These are phyloP conservation scores for Xanthostigma xanthostigma DNA, from an alignment of 2,888 invertebrate species.

Conservation along the genomic window DNA sequence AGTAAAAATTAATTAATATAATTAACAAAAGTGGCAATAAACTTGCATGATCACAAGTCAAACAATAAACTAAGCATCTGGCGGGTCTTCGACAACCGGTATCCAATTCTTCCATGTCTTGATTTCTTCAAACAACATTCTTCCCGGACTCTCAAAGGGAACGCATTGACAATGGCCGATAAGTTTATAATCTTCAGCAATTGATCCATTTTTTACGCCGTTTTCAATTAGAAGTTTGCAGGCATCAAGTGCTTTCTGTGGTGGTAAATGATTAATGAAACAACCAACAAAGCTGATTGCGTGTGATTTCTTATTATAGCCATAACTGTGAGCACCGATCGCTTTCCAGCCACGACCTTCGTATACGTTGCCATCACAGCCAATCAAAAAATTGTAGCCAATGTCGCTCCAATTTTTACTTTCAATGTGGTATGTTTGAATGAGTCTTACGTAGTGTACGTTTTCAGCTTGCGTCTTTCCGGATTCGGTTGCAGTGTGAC, in stretches of 20 bases:
- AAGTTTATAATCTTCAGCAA: constrained; percentile 31
- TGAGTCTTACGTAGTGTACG: constrained; percentile 28
- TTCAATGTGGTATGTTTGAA: constrained; percentile 37
- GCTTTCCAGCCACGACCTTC: constrained; percentile 40
- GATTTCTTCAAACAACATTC: constrained; percentile 32
- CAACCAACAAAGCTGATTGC: constrained; percentile 39
- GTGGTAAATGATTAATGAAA: constrained; percentile 31
- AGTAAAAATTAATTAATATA: too few species aligned
- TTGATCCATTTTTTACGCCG: constrained; percentile 31
- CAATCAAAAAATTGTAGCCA: constrained; percentile 38
- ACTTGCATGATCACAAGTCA: too few species aligned
- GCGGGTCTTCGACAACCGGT: not conserved
- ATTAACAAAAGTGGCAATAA: too few species aligned
- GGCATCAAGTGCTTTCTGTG: constrained; percentile 26
- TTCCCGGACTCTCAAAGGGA: constrained; percentile 36
- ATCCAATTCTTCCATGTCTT: constrained; percentile 36
- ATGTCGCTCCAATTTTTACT: constrained; percentile 35
- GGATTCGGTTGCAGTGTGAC: constrained; percentile 35
- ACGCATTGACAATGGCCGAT: constrained; percentile 36
- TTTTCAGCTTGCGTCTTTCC: constrained; percentile 30
- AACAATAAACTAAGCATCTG: too few species aligned
- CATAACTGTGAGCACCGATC: constrained; percentile 35
- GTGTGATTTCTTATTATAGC: constrained; percentile 30
- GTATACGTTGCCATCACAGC: constrained; percentile 39
- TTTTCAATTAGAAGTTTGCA: constrained; percentile 30